Conservation (phyloP, 2,113 vertebrate genomes). For the Xyliphius kryptos region DNA sequence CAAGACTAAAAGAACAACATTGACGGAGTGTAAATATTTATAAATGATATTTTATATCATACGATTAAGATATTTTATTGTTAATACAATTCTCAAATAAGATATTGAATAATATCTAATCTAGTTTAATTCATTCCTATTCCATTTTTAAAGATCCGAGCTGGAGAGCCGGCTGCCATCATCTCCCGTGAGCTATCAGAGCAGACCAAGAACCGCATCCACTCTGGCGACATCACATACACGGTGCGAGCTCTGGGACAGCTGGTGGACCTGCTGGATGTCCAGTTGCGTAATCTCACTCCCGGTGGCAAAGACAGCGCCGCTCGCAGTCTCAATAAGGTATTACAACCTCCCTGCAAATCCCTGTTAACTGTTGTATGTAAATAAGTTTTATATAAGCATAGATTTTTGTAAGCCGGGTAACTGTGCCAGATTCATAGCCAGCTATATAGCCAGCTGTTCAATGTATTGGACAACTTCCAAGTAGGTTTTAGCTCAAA, state of each 20-base stretch:
- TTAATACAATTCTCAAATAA: too few species aligned
- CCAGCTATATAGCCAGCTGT: constrained; percentile 15
- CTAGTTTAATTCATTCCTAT: too few species aligned
- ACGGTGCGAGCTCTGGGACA: constrained; percentile 90
- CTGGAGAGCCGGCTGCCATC: constrained; percentile 89
- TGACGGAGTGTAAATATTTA: too few species aligned
- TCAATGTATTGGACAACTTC: constrained; percentile 1
- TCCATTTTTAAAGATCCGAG: constrained; percentile 82
- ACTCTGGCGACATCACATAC: constrained; percentile 86
- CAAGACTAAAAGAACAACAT: too few species aligned
- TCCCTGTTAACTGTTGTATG: constrained; percentile 2
- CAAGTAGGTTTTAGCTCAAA: constrained; percentile 3
- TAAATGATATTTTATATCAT: too few species aligned
- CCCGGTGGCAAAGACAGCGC: constrained; percentile 95
- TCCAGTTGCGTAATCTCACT: constrained; percentile 90
- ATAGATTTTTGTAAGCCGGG: too few species aligned
- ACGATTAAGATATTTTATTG: too few species aligned
- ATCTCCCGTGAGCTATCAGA: constrained; percentile 90
- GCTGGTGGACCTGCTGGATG: constrained; percentile 87
- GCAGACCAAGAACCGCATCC: constrained; percentile 83
- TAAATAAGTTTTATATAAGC: too few species aligned
- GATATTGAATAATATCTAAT: too few species aligned
- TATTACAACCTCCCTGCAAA: constrained; percentile 43
- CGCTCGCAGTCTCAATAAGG: constrained; percentile 95
- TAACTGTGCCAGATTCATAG: too few species aligned